Evolutionary conservation across 2,113 vertebrate species (phyloP).

Genomic region (Chaetorhynchus papuensis): DNA sequence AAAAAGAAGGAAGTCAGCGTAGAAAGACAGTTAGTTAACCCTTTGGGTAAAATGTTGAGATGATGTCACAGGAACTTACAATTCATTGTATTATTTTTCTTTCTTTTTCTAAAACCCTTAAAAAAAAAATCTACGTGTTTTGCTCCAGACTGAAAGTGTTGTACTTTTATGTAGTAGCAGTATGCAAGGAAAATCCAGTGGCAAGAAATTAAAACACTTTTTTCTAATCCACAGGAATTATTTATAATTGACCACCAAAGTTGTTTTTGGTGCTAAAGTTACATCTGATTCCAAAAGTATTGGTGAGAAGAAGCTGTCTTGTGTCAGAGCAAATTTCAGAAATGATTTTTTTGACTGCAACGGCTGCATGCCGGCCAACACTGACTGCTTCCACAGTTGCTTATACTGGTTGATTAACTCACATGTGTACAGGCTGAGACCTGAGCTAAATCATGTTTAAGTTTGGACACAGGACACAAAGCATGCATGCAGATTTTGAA

Average conservation of each 20-base stretch:
- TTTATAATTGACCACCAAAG: not conserved
- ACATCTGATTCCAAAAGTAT: not conserved
- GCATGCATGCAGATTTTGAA: not conserved
- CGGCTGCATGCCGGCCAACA: not conserved
- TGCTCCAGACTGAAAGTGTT: not conserved
- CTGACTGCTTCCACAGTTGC: not conserved
- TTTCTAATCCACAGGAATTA: not conserved
- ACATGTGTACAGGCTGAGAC: not conserved
- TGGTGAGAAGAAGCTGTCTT: not conserved
- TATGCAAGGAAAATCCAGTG: not conserved
- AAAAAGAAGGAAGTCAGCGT: slow-evolving; percentile 12
- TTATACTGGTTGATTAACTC: not conserved
- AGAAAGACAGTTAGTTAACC: slow-evolving; percentile 28
- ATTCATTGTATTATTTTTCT: not conserved
- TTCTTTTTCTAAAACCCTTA: not conserved
- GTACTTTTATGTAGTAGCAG: not conserved
- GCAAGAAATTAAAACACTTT: not conserved
- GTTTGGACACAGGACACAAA: not conserved
- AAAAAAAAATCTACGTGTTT: not conserved
- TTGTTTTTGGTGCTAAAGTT: not conserved
- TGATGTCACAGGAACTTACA: not conserved
- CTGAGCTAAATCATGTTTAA: not conserved
- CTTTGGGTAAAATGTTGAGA: not conserved
- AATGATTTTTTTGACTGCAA: not conserved
- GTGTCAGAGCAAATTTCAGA: not conserved